Conservation (phyloP, 2,888 invertebrate genomes). For the Cheilosia scutellata region DNA sequence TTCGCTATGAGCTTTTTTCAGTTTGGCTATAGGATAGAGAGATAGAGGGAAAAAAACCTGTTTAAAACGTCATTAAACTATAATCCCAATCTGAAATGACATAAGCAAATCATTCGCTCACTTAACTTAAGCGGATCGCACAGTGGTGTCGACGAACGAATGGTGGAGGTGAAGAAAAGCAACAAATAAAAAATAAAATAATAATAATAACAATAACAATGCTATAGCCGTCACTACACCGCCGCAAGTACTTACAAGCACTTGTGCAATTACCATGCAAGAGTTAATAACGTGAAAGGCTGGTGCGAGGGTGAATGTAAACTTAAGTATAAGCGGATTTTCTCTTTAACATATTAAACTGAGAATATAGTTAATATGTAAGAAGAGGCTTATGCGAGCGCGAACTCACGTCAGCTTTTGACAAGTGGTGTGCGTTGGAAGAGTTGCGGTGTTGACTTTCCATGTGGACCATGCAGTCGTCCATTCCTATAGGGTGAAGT, state of each 20-base stretch:
- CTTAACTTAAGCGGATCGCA: slow-evolving; percentile 58
- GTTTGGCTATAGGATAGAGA: neutral
- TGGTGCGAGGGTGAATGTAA: slow-evolving; percentile 33
- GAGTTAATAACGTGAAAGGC: slow-evolving; percentile 32
- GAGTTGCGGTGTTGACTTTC: slow-evolving; percentile 35
- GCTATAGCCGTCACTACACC: neutral
- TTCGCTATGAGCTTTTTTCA: neutral
- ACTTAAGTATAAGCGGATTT: slow-evolving; percentile 62
- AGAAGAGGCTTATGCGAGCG: slow-evolving; percentile 33
- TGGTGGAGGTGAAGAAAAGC: slow-evolving; percentile 16
- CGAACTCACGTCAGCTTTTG: slow-evolving; percentile 33
- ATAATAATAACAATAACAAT: slow-evolving; percentile 24
- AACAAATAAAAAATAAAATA: slow-evolving; percentile 28
- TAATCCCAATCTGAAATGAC: slow-evolving; percentile 25
- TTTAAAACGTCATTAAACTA: slow-evolving; percentile 17
- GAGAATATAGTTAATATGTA: slow-evolving; percentile 16
- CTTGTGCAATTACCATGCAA: slow-evolving; percentile 57
- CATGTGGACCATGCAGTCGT: neutral
- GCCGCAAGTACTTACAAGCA: slow-evolving; percentile 43
- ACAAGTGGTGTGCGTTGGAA: slow-evolving; percentile 22
- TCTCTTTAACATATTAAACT: slow-evolving; percentile 25
- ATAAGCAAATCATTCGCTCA: slow-evolving; percentile 57
- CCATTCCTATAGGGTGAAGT: neutral
- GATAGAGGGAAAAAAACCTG: neutral
- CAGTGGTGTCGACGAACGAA: slow-evolving; percentile 22